phyloP scores from a whole-genome alignment of 2,113 vertebrate genomes.

The Danionella cerebrum region DNA sequence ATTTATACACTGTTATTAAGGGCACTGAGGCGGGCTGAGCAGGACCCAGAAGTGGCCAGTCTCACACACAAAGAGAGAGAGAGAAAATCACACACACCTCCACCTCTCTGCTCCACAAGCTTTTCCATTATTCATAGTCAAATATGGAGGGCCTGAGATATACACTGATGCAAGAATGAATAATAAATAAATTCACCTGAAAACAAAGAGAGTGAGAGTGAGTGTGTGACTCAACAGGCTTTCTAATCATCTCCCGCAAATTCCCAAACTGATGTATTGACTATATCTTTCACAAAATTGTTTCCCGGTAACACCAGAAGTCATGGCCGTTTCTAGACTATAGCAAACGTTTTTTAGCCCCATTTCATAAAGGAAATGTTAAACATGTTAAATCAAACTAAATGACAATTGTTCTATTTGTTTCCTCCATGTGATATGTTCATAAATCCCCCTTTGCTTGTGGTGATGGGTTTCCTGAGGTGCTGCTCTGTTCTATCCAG shows the following conservation, averaged over 20 bases:
- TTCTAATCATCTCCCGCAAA: slow-evolving; percentile 4
- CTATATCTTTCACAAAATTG: slow-evolving; percentile 5
- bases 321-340: too few species aligned
- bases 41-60: slow-evolving; percentile 36
- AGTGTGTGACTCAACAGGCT: slow-evolving; percentile 10
- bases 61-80: slow-evolving; percentile 56
- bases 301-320: too few species aligned
- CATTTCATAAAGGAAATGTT: too few species aligned
- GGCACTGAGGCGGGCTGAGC: slow-evolving; percentile 34
- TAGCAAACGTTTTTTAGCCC: too few species aligned
- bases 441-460: too few species aligned
- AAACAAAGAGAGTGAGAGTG: slow-evolving; percentile 54
- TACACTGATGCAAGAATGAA: slow-evolving; percentile 68
- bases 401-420: too few species aligned
- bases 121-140: slow-evolving; percentile 74
- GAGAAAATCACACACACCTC: slow-evolving; percentile 57
- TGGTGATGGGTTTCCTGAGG: too few species aligned
- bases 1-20: slow-evolving; percentile 74
- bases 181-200: slow-evolving; percentile 70
- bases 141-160: slow-evolving; percentile 49
- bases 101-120: slow-evolving; percentile 62
- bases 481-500: too few species aligned
- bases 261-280: not conserved
- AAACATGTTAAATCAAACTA: too few species aligned
- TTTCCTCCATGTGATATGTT: too few species aligned